phyloP scores from a whole-genome alignment of 2,797 vertebrate genomes.

The Schizopygopsis malacanthus region DNA sequence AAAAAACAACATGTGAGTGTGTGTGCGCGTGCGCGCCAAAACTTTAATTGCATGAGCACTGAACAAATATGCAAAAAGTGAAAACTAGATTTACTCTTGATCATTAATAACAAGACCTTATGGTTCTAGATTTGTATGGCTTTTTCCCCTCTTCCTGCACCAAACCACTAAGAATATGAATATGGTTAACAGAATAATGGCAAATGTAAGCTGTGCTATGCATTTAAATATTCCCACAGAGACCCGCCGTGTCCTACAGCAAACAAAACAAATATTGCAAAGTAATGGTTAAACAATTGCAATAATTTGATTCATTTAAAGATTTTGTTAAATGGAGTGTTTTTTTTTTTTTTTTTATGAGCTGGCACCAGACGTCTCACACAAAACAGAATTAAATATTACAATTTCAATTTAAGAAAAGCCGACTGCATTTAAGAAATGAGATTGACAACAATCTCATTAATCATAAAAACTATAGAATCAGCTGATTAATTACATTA shows the following conservation, averaged over 20 bases:
- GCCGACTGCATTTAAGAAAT: neutral
- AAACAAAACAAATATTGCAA: neutral
- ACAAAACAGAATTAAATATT: neutral
- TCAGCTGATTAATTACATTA: neutral
- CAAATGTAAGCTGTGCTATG: no score
- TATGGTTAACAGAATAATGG: neutral
- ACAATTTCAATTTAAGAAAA: neutral
- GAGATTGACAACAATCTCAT: neutral
- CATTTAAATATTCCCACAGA: no score
- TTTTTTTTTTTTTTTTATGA: no score
- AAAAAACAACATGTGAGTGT: no score
- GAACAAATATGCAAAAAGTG: neutral
- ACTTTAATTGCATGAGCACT: slow-evolving; percentile 6
- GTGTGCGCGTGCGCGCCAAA: neutral
- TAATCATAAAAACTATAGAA: neutral
- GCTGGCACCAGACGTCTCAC: neutral
- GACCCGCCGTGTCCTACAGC: no score
- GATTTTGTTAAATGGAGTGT: no score
- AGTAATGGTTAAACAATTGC: neutral
- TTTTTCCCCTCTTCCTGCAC: neutral
- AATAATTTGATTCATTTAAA: neutral
- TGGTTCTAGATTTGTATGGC: neutral
- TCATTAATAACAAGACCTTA: neutral
- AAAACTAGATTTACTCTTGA: neutral
- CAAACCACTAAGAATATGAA: neutral